Conservation (phyloP, 1,140 invertebrate species). For the Amyelois transitella region DNA sequence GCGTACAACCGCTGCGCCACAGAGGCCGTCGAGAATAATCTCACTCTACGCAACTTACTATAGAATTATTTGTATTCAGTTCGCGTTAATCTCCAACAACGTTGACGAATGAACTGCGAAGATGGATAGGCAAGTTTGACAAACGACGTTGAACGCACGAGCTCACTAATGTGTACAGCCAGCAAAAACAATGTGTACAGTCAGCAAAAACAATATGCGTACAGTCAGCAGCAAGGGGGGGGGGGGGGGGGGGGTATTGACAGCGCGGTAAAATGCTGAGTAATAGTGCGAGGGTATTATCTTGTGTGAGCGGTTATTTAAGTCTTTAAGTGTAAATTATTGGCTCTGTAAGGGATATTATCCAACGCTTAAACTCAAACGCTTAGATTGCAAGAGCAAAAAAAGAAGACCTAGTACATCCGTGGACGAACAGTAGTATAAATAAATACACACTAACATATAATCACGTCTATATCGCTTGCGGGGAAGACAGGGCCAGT, state of each 20-base stretch:
- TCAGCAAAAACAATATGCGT: background rate
- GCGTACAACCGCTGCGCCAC: no score
- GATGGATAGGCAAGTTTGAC: constrained; percentile 4
- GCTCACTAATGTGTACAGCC: background rate
- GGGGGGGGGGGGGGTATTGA: background rate
- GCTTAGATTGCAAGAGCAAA: no score
- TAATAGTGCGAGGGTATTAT: background rate
- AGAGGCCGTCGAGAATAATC: no score
- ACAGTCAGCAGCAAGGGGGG: background rate
- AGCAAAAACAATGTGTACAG: background rate
- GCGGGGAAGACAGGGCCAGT: no score
- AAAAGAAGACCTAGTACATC: no score
- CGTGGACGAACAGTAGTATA: no score
- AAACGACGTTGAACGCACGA: constrained; percentile 1
- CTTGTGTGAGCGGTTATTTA: no score
- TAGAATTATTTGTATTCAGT: constrained; percentile 1
- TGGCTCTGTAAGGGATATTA: no score
- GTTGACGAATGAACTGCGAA: constrained; percentile 1
- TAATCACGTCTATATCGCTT: no score
- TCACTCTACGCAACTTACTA: background rate
- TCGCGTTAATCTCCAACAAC: background rate
- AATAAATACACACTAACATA: no score
- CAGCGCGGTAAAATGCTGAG: background rate
- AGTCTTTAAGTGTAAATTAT: no score
- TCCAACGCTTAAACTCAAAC: no score